Percentiles rank a stretch among this genome's conserved stretches.
phyloP scores from a whole-genome alignment of 1,140 invertebrate genomes.

The Trachelipus rathkii region DNA sequence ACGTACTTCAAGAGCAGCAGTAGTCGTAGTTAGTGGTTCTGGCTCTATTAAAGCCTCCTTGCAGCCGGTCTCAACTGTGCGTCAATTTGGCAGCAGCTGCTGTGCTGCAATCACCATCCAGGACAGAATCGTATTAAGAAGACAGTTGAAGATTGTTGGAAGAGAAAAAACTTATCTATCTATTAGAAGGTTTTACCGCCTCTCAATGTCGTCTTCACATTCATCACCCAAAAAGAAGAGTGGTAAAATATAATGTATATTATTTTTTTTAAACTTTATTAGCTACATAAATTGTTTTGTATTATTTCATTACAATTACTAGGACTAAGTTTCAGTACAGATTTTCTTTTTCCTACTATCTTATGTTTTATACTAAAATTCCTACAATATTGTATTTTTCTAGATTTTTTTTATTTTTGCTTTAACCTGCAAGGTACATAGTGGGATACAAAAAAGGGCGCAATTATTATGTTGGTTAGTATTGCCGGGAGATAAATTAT shows the following conservation, averaged over 20 bases:
- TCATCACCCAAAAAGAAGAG: background rate
- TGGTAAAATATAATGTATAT: background rate
- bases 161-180: background rate
- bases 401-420: too few relatives aligned
- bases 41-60: background rate
- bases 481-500: slow-evolving; percentile 26
- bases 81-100: background rate
- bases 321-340: too few relatives aligned
- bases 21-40: background rate
- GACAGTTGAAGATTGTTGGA: background rate
- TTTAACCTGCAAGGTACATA: slow-evolving; percentile 22
- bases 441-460: slow-evolving; percentile 31
- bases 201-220: background rate
- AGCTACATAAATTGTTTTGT: too few relatives aligned
- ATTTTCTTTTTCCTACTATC: too few relatives aligned
- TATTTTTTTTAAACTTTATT: too few relatives aligned
- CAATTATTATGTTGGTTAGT: slow-evolving; percentile 27
- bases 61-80: background rate
- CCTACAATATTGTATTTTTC: too few relatives aligned
- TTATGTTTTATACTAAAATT: too few relatives aligned
- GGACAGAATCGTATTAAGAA: background rate
- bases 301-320: too few relatives aligned
- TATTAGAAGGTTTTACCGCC: background rate
- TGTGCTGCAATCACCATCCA: background rate
- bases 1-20: background rate